Base-by-base conservation (phyloP, 2,113 vertebrate species). In the Galbula dea region DNA sequence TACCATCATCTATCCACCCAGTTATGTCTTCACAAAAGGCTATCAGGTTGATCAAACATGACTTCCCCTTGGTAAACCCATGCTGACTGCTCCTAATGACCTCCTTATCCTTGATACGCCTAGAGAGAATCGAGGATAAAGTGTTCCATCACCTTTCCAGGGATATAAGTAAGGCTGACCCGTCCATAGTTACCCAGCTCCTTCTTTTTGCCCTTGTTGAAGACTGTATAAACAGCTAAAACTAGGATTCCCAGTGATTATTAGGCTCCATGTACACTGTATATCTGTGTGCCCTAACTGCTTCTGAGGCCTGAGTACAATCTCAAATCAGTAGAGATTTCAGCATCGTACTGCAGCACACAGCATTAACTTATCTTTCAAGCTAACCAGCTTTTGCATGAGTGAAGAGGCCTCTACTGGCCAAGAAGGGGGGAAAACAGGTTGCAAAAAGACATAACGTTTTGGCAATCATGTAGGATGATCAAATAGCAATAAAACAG, bases 351-450 rank as follows among this genome's bases (percentile, higher is more conserved):
- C 66, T 76, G 72, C 54, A 86, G 61, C 81, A 86, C 29, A 14
- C 19, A 65, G 61, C 46, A 66, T 0, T 37, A 76, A 72, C 39
- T 94, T 59, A 19, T 12, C 34, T 59, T 71, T 79, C 59, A 79
- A 45, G 26, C 52, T 55, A 73, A 75, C 74, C 54, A 89, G 66
- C 54, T 95, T 95, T 94, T 82, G 36, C 32, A 45, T 85, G 84
- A 93, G 62, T 87, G 76, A 95, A 79, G 94, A 91, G 85, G 89
- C 90, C 91, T 93, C 93, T 94, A 34, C 85, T 83, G 93, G 88
- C 63, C 62, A 86, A 88, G 34, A 86, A 77, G 26, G 27, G 51
- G 39, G 41, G 89, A 85, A 87, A 73, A 3, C 54, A 83, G 34
- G 23, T 63, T 2, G 1, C 67, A 91, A 73, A 87, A 85, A 0